Evolutionary conservation across 2,888 invertebrate genomes (phyloP), one percentile per base, ranked within the genome.

Genomic region (Pyrgus malvae): DNA sequence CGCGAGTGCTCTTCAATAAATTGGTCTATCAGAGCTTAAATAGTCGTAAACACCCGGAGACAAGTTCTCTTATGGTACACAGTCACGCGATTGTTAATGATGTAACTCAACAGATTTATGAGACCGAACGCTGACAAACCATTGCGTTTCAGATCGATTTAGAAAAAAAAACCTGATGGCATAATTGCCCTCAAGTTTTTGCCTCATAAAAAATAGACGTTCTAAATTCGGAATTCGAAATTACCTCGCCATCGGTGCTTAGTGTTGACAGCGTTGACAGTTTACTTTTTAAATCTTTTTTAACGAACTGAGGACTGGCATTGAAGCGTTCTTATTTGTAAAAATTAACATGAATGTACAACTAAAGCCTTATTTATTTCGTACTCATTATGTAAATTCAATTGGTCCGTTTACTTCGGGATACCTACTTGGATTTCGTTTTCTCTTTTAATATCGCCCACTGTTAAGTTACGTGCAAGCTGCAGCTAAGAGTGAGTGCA

Each of bases 71-170:
- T 81, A 89, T 83, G 76, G 80, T 63, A 61, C 59, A 49, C 51
- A 79, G 83, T 79, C 88, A 89, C 89, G 88, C 89, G 70, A 89
- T 72, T 62, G 68, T 76, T 86, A 88, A 86, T 86, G 83, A 85
- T 82, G 79, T 82, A 80, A 80, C 74, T 65, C 66, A 75, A 70
- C 72, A 68, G 75, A 86, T 85, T 84, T 86, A 85, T 84, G 75
- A 66, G 59, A 38, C 54, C 51, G 59, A 60, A 59, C 55, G 59
- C 55, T 48, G 48, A 48, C 54, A 41, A 55, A 48, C 55, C 59
- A 48, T 55, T 59, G 60, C 49, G 50, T 61, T 58, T 46, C 55
- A 56, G 60, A 60, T 62, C 58, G 50, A 57, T 60, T 61, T 42
- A 49, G 35, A 48, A 61, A 66, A 61, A 66, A 64, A 59, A 33